phyloP scores from a whole-genome alignment of 2,888 invertebrate species.

The Andrena flavipes region DNA sequence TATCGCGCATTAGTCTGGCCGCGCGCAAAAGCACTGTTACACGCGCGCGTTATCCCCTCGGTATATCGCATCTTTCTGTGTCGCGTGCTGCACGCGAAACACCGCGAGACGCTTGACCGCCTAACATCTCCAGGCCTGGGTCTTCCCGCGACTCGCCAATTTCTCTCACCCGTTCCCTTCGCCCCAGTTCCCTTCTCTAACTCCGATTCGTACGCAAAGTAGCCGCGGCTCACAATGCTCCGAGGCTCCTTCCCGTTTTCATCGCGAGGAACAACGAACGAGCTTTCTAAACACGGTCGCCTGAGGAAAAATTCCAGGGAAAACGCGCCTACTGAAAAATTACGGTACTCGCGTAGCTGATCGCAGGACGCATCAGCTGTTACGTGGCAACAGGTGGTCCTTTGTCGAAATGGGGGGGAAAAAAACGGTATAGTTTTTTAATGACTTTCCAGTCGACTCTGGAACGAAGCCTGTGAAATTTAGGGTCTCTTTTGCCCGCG shows the following conservation, averaged over 20 bases:
- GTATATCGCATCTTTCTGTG: slow-evolving; percentile 8
- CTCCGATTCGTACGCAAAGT: background rate
- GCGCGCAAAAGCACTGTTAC: background rate
- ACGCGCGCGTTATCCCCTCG: slow-evolving; percentile 7
- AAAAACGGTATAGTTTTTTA: slow-evolving; percentile 28
- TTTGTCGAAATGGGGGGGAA: slow-evolving; percentile 54
- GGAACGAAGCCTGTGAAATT: slow-evolving; percentile 13
- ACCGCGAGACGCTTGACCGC: background rate
- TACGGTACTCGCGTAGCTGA: slow-evolving; percentile 52
- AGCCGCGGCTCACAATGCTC: background rate
- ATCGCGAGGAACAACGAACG: background rate
- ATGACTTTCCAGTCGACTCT: slow-evolving; percentile 19
- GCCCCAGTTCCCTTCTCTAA: background rate
- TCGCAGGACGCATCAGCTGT: slow-evolving; percentile 56
- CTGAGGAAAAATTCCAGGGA: slow-evolving; percentile 4
- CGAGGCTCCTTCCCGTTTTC: background rate
- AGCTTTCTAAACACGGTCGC: background rate
- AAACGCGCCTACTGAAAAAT: slow-evolving; percentile 37
- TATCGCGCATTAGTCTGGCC: slow-evolving; percentile 15
- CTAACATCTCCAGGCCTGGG: slow-evolving; percentile 14
- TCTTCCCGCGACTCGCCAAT: slow-evolving; percentile 15
- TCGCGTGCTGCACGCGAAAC: slow-evolving; percentile 38
- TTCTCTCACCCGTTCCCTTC: background rate
- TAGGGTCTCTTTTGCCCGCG: slow-evolving; percentile 3
- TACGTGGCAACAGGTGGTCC: slow-evolving; percentile 70